Evolutionary conservation across 1,140 invertebrate species (phyloP).

Genomic region (Orchestia grillus): DNA sequence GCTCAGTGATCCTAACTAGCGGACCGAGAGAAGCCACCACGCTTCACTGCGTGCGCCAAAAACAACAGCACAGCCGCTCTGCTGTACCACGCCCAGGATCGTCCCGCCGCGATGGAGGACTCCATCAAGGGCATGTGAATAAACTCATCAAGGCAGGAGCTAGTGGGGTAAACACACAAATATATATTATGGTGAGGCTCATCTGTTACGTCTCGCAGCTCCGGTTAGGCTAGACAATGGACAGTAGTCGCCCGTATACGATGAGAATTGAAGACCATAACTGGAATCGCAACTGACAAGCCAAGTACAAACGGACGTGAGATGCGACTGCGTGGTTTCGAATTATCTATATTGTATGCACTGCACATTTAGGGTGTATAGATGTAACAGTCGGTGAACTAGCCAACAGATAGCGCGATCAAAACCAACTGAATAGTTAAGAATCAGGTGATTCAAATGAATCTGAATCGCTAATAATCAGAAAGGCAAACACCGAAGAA

Average conservation of each 20-base stretch:
- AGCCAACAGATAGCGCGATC: neutral
- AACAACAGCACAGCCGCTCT: neutral
- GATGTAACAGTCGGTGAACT: neutral
- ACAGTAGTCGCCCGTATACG: no score
- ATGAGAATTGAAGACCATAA: neutral
- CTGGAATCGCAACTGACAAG: neutral
- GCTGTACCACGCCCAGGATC: neutral
- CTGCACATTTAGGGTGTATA: neutral
- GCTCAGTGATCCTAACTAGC: constrained; percentile 6
- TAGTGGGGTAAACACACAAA: neutral
- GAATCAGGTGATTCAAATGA: neutral
- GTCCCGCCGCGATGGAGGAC: neutral
- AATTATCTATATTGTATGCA: neutral
- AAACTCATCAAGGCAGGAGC: neutral
- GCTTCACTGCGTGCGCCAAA: neutral
- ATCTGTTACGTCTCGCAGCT: neutral
- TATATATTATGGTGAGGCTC: neutral
- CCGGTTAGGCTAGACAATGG: neutral
- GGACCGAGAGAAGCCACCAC: neutral
- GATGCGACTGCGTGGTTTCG: neutral
- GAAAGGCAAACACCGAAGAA: neutral
- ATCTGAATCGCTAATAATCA: neutral
- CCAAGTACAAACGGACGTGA: neutral
- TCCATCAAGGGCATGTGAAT: neutral
- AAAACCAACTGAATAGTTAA: neutral